Percentiles rank a stretch among this genome's conserved stretches.
These are phyloP conservation scores for Spicauda simplicius DNA, from an alignment of 2,888 invertebrate genomes.

Conservation along the genomic window DNA sequence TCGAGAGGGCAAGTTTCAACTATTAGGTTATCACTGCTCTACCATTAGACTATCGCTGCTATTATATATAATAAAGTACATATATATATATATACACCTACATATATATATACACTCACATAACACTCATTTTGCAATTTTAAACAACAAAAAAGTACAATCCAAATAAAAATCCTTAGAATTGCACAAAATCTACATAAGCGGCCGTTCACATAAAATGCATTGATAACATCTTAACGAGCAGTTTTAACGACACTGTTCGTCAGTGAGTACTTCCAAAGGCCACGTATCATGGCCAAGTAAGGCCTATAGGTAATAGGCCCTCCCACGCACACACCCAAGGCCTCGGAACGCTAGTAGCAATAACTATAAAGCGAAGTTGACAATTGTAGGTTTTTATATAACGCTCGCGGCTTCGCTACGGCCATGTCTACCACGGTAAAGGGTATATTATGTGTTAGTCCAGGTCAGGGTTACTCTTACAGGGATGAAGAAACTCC, in stretches of 20 bases:
- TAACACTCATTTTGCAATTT: too few species aligned
- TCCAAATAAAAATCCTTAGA: background rate
- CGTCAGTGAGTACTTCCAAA: conserved; percentile 31
- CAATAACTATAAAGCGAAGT: conserved; percentile 5
- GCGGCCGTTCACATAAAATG: conserved; percentile 38
- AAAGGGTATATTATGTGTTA: too few species aligned
- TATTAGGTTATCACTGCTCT: too few species aligned
- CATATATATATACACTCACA: too few species aligned
- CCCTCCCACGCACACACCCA: conserved; percentile 43
- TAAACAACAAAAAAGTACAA: background rate
- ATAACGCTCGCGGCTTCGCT: too few species aligned
- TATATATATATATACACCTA: too few species aligned
- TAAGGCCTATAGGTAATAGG: conserved; percentile 40
- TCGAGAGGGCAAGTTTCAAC: too few species aligned
- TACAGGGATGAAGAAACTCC: too few species aligned
- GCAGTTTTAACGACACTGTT: conserved; percentile 18
- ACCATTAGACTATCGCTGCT: too few species aligned
- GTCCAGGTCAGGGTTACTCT: too few species aligned
- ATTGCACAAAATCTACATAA: conserved; percentile 5
- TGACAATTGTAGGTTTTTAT: conserved; percentile 4
- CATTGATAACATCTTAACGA: conserved; percentile 42
- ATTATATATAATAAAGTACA: too few species aligned
- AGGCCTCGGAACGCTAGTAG: conserved; percentile 33
- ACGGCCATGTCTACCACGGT: too few species aligned
- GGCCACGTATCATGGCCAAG: conserved; percentile 39